These are phyloP conservation scores for Chiloscyllium plagiosum DNA, from an alignment of 2,113 vertebrate species.

Conservation along the genomic window DNA sequence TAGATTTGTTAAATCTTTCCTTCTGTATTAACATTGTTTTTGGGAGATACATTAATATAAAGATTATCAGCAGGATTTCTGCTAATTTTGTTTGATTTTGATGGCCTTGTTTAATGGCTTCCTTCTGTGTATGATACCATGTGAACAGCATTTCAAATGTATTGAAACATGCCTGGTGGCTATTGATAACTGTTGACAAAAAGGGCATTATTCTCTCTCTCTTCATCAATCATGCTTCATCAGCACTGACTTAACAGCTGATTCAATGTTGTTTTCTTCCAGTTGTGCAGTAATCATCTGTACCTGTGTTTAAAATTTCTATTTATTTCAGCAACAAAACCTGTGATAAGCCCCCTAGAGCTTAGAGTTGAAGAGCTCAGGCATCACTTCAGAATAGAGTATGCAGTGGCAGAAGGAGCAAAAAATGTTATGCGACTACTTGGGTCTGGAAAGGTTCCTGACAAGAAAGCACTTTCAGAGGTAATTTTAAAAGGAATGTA, in stretches of 20 bases:
- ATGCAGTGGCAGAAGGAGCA: slow-evolving; percentile 93
- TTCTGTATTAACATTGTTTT: not conserved
- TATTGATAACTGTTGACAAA: not conserved
- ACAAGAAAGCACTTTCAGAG: slow-evolving; percentile 94
- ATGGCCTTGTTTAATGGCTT: too few relatives aligned
- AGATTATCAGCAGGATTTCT: not conserved
- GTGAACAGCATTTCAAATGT: not conserved
- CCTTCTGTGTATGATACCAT: not conserved
- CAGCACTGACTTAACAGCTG: not conserved
- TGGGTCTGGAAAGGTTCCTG: slow-evolving; percentile 89
- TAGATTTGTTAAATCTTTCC: not conserved
- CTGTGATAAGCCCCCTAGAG: slow-evolving; percentile 94
- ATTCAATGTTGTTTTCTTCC: not conserved
- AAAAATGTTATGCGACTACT: slow-evolving; percentile 98
- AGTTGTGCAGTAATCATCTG: not conserved
- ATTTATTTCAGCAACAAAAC: slow-evolving; percentile 64
- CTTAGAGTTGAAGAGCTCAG: slow-evolving; percentile 94
- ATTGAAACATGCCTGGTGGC: not conserved
- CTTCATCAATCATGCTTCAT: not conserved
- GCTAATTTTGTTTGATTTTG: not conserved
- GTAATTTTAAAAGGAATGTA: slow-evolving; percentile 55
- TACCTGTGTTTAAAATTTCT: not conserved
- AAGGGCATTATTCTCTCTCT: not conserved
- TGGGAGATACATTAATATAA: not conserved
- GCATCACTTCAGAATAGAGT: slow-evolving; percentile 96